Base-by-base conservation (phyloP, 2,888 invertebrate genomes). In the Strigamia transsilvanica region DNA sequence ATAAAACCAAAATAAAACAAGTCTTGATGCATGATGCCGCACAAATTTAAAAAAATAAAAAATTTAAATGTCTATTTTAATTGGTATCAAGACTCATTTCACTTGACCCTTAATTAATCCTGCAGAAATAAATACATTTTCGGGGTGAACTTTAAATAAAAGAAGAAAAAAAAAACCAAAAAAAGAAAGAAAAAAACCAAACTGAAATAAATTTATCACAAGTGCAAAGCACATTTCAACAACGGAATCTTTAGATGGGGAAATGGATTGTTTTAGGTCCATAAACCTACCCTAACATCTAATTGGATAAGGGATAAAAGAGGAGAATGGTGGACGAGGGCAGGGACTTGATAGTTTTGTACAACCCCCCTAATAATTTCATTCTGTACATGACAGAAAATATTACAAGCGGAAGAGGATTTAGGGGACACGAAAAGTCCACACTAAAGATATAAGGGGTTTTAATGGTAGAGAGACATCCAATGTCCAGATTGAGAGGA, bases 281-380 rank as follows among this genome's bases (percentile, higher is more conserved):
- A 73, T 73, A 73, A 73, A 73, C 73, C 73, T 73, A 27, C 38
- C 73, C 73, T 73, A 73, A 73, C 73, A 73, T 73, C 73, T 73
- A 73, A 73, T 73, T 73, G 73, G 73, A 73, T 73, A 73, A 73
- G 73, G 73, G 73, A 73, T 73, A 73, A 73, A n/a, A 73, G 73
- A 27, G 73, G 73, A 73, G 23, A 73, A 73, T 23, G 73, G 73
- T 27, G 7, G n/a, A 73, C 9, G 73, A 73, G 32, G 7, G 73
- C 27, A 73, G n/a, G 27, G 73, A 13, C 27, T 32, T 73, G 73
- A 73, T 73, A 73, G 73, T 73, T 73, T 73, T 73, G 27, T 73
- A 73, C 73, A 73, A 73, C 73, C 73, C 32, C 73, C n/a, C 13
- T 73, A 73, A 73, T 73, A 73, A 73, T 73, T 73, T 73, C 73